Base-by-base conservation (phyloP, 2,113 vertebrate genomes). In the Strix uralensis region DNA sequence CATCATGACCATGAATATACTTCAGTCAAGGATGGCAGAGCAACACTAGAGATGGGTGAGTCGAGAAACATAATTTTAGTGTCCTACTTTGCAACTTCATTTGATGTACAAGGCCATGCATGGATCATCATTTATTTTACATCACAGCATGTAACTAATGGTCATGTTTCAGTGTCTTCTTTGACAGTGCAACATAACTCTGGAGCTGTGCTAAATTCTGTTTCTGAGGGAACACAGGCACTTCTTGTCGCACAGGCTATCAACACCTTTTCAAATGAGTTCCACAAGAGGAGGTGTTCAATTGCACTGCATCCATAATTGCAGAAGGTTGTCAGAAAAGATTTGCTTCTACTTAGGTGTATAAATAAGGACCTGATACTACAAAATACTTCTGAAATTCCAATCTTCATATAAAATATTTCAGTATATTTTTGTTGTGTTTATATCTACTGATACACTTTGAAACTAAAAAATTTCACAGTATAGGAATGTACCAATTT, bases 261-360 rank as follows among this genome's bases (percentile, higher is more conserved):
- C 93, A 81, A 47, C 70, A 70, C 81, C 75, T 92, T 77, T 79
- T 92, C 93, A 88, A 70, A 88, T 1, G 51, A 86, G 71, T 51
- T 90, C 88, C 86, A 63, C 71, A 3, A 69, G 71, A 92, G 42
- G 46, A 78, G 74, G 38, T 69, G 71, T 65, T 73, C 94, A 83
- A 58, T 66, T 92, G 67, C 81, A 15, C 88, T 86, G 79, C 72
- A 78, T 38, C 51, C 42, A 20, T 78, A 94, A 94, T 81, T 81
- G 59, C 72, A 91, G 75, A 47, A 58, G 71, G 32, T n/a, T 97
- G 92, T 81, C 91, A 94, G 71, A 71, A 91, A 84, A 63, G 22
- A 95, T 95, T 78, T 94, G 17, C 63, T 81, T 90, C 86, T 63
- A 27, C 51, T 47, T 16, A 19, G 34, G 23, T 55, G 30, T 59